These are phyloP conservation scores for Botia almorhae DNA, from an alignment of 2,797 vertebrate species.

Conservation along the genomic window DNA sequence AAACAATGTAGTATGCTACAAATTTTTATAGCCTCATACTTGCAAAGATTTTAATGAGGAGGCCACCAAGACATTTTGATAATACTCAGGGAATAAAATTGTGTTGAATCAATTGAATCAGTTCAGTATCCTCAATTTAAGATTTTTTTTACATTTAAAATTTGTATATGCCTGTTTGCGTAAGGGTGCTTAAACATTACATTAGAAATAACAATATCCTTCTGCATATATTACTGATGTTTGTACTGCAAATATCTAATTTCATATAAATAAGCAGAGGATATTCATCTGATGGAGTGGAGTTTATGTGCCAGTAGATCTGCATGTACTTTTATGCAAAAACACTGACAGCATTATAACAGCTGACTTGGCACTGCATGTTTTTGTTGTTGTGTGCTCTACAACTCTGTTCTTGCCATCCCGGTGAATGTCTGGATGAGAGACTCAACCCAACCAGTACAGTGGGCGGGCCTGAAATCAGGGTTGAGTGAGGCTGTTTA, in stretches of 20 bases:
- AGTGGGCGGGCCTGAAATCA: slow-evolving; percentile 77
- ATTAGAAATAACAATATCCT: slow-evolving; percentile 11
- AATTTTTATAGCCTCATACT: slow-evolving; percentile 55
- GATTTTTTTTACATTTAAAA: slow-evolving; percentile 5
- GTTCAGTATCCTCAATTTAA: slow-evolving; percentile 4
- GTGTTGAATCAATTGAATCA: neutral
- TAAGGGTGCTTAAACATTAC: slow-evolving; percentile 11
- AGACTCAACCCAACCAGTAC: slow-evolving; percentile 70
- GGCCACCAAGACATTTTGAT: slow-evolving; percentile 58
- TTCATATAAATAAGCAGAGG: slow-evolving; percentile 27
- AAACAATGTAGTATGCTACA: slow-evolving; percentile 57
- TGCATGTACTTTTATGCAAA: slow-evolving; percentile 28
- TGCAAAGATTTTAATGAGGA: slow-evolving; percentile 54
- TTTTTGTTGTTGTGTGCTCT: slow-evolving; percentile 50
- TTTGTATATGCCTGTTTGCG: neutral
- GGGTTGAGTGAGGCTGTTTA: slow-evolving; percentile 73
- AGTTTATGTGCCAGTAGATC: slow-evolving; percentile 27
- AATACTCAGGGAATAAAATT: no score
- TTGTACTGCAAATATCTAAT: slow-evolving; percentile 38
- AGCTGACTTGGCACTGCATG: slow-evolving; percentile 40
- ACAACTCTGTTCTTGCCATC: slow-evolving; percentile 47
- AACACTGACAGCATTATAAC: slow-evolving; percentile 38
- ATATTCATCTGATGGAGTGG: slow-evolving; percentile 25
- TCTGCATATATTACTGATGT: slow-evolving; percentile 29
- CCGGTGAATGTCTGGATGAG: slow-evolving; percentile 41